These are phyloP conservation scores for Pyrgilauda ruficollis DNA, from an alignment of 2,113 vertebrate genomes.

Conservation along the genomic window DNA sequence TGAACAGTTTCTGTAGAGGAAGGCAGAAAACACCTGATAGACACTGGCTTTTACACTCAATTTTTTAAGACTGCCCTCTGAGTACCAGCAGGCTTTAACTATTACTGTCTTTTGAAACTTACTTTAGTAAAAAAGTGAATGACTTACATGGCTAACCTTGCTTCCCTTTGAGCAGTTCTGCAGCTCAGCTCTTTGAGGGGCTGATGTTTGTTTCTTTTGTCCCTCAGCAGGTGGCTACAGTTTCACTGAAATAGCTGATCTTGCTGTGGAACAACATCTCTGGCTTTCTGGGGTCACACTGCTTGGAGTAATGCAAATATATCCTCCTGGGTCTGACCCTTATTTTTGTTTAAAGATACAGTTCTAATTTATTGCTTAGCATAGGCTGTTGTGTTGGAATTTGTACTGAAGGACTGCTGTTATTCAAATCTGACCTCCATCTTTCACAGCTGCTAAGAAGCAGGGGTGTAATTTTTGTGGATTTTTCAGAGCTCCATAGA, in stretches of 20 bases:
- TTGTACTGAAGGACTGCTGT: background rate
- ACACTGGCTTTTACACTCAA: background rate
- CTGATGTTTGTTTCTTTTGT: conserved; percentile 47
- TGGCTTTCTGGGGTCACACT: background rate
- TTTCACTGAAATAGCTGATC: conserved; percentile 26
- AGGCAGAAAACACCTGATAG: background rate
- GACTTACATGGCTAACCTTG: background rate
- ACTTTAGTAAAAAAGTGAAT: background rate
- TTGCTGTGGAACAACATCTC: conserved; percentile 52
- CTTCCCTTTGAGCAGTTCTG: background rate
- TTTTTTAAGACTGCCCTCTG: background rate
- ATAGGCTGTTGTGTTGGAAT: background rate
- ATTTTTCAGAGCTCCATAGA: background rate
- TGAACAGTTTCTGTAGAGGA: background rate
- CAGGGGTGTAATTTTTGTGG: background rate
- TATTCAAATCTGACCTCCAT: background rate
- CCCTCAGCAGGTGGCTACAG: conserved; percentile 46
- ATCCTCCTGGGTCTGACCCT: background rate
- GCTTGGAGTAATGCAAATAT: conserved; percentile 2
- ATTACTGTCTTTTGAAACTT: background rate
- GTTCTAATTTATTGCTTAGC: background rate
- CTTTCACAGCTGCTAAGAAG: background rate
- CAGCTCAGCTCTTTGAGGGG: background rate
- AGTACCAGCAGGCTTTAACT: background rate
- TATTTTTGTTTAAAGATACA: background rate